A percentile compares a stretch with the other conserved stretches of the same genome.
Evolutionary conservation across 2,113 vertebrate species (phyloP).

Genomic region (Paramormyrops kingsleyae): DNA sequence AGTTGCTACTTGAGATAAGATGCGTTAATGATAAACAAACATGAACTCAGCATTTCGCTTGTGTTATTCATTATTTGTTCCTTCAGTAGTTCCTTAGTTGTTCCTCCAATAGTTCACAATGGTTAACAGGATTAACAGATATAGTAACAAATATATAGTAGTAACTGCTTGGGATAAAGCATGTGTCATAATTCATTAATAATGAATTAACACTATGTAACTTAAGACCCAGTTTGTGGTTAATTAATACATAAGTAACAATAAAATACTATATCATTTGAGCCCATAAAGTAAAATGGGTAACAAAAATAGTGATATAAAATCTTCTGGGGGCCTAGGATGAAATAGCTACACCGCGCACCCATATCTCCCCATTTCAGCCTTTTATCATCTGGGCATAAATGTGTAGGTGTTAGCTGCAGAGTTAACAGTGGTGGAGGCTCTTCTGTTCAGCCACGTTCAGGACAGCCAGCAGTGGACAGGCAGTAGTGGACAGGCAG

Average conservation of each 20-base stretch:
- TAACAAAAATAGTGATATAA: neutral
- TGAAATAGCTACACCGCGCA: neutral
- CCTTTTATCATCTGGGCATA: neutral
- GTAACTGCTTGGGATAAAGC: neutral
- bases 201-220: neutral
- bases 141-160: neutral
- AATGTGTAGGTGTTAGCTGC: neutral
- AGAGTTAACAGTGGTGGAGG: neutral
- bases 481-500: neutral
- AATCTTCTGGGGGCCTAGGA: neutral
- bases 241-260: neutral
- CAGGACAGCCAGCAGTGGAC: neutral
- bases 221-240: neutral
- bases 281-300: neutral
- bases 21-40: neutral
- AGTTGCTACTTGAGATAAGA: neutral
- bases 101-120: neutral
- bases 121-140: neutral
- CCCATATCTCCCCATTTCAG: neutral
- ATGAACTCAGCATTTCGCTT: neutral
- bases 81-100: neutral
- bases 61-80: neutral
- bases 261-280: neutral
- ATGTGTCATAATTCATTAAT: neutral
- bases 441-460: neutral